Percentiles rank a stretch among this genome's conserved stretches.
phyloP scores from a whole-genome alignment of 2,888 invertebrate genomes.

The Coenonympha glycerion region DNA sequence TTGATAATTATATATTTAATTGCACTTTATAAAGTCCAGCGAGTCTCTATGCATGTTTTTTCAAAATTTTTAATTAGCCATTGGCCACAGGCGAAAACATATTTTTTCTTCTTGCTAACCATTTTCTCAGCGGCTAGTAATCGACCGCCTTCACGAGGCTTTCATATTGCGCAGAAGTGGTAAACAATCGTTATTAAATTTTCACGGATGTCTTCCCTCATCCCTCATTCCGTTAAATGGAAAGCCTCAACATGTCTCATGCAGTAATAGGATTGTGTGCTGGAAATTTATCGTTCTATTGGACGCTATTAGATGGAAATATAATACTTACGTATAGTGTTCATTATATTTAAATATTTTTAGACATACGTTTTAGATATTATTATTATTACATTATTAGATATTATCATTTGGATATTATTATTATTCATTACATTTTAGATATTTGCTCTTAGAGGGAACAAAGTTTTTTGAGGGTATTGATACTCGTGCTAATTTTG shows the following conservation, averaged over 20 bases:
- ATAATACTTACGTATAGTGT: no score
- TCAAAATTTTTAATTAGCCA: conserved; percentile 30
- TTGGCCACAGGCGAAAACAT: conserved; percentile 17
- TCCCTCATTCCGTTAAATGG: conserved; percentile 50
- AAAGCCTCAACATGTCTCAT: conserved; percentile 44
- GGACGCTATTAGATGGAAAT: conserved; percentile 8
- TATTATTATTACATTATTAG: no score
- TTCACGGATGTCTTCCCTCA: conserved; percentile 62
- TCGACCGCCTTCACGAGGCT: conserved; percentile 54
- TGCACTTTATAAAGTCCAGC: conserved; percentile 5
- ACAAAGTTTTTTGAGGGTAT: no score
- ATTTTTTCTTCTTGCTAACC: conserved; percentile 25
- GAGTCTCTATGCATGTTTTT: conserved; percentile 10
- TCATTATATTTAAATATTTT: not conserved
- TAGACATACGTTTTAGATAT: no score
- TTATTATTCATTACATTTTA: no score
- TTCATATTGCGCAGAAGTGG: conserved; percentile 62
- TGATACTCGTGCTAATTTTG: no score
- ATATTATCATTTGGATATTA: no score
- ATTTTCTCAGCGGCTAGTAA: conserved; percentile 36
- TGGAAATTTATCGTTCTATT: conserved; percentile 26
- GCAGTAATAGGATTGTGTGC: conserved; percentile 38
- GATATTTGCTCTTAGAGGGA: not conserved
- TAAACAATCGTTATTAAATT: conserved; percentile 75
- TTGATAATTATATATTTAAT: no score